Percentiles rank a stretch among this genome's conserved stretches.
phyloP scores from a whole-genome alignment of 2,113 vertebrate genomes.

The Brachyhypopomus gauderio region DNA sequence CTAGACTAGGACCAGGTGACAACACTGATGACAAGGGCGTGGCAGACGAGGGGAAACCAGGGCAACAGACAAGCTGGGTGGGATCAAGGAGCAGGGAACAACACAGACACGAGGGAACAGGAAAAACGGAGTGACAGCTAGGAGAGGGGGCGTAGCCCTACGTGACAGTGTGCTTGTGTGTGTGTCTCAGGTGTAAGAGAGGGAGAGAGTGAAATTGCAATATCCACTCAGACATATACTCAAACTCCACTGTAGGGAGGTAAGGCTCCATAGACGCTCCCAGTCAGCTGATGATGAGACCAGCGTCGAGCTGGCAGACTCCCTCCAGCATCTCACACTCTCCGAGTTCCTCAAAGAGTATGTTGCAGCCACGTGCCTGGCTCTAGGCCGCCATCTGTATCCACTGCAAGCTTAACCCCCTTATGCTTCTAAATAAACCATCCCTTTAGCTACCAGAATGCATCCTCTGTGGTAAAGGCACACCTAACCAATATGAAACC shows the following conservation, averaged over 20 bases:
- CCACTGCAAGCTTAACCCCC: constrained; percentile 19
- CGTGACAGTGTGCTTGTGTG: constrained; percentile 1
- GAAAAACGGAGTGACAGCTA: no score
- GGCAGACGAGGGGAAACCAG: no score
- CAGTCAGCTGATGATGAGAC: constrained; percentile 78
- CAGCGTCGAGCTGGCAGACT: constrained; percentile 72
- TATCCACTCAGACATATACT: constrained; percentile 39
- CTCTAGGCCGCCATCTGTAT: neutral
- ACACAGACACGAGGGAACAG: no score
- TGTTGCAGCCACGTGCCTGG: constrained; percentile 49
- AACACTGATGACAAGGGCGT: no score
- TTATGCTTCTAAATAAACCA: constrained; percentile 23
- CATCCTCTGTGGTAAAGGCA: constrained; percentile 32
- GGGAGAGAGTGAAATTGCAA: neutral
- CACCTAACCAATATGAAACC: constrained; percentile 21
- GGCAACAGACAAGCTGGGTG: no score
- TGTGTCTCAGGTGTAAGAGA: constrained; percentile 1
- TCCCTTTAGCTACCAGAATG: constrained; percentile 24
- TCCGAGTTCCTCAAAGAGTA: constrained; percentile 85
- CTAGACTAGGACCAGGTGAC: no score
- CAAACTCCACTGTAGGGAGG: constrained; percentile 71
- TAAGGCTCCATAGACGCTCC: constrained; percentile 74
- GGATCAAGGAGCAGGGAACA: no score
- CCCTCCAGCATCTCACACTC: constrained; percentile 80
- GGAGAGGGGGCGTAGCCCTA: no score